A percentile compares a stretch with the other conserved stretches of the same genome.
phyloP scores from a whole-genome alignment of 2,113 vertebrate genomes.

The Felis catus region F.catus_Fca126_mat1.0 CM031415.1:121125501-121126000 shows the following conservation, averaged over 20 bases:
- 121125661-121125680: neutral
- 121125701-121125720: neutral
- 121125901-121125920: neutral
- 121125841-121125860: neutral
- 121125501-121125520: conserved; percentile 43
- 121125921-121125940: rapidly evolving
- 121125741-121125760: neutral
- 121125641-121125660: conserved; percentile 6
- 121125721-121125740: neutral
- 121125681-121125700: neutral
- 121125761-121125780: neutral
- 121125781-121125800: neutral
- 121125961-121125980: neutral
- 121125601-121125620: conserved; percentile 52
- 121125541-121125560: conserved; percentile 58
- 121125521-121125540: conserved; percentile 60
- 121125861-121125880: neutral
- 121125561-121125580: conserved; percentile 63
- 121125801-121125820: neutral
- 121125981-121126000: too few species aligned
- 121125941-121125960: neutral
- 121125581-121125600: conserved; percentile 21
- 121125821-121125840: neutral
- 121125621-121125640: neutral
- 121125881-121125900: neutral